Base-by-base conservation (phyloP, 2,888 invertebrate species). In the Chymomyza fuscimana region DNA sequence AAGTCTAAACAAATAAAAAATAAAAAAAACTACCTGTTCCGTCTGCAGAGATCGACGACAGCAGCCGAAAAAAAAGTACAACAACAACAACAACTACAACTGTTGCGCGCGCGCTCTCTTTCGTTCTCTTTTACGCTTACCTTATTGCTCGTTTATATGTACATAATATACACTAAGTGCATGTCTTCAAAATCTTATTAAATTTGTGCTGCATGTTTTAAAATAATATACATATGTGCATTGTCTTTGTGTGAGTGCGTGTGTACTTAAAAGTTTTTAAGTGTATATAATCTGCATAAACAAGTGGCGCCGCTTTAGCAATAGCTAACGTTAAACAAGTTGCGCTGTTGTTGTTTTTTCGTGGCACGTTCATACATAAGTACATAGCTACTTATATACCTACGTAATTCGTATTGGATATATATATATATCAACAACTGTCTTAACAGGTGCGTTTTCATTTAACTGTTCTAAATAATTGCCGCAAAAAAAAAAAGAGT, bases 21-120 rank as follows among this genome's bases (percentile, higher is more conserved):
- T 5, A 7, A 58, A 60, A 40, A 60, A 36, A 40, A 60, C 60
- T 60, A 60, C 60, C 60, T 60, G 60, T 60, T 60, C 60, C 15
- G 32, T 32, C 54, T 58, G 22, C 32, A 5, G 29, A 58, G 29
- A 58, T 58, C 58, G 16, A 15, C 15, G 54, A 46, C 54, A 54
- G 54, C 22, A 54, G 54, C 54, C 54, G 16, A 29, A 4, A 29
- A 25, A 19, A 64, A 16, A 51, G n/a, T 15, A 51, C 51, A 52
- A 52, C 54, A 52, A 32, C 54, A 52, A 32, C 58, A 51, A 67
- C 32, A 29, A 22, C 16, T 6, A 22, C 62, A 62, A 62, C 62
- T 50, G 51, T 50, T 46, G 50, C 62, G 19, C 52, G 52, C 9
- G 16, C 19, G 52, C 52, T 19, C 52, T 46, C 12, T 46, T 7